Evolutionary conservation across 2,888 invertebrate genomes (phyloP).

Genomic region (Biston betularia): DNA sequence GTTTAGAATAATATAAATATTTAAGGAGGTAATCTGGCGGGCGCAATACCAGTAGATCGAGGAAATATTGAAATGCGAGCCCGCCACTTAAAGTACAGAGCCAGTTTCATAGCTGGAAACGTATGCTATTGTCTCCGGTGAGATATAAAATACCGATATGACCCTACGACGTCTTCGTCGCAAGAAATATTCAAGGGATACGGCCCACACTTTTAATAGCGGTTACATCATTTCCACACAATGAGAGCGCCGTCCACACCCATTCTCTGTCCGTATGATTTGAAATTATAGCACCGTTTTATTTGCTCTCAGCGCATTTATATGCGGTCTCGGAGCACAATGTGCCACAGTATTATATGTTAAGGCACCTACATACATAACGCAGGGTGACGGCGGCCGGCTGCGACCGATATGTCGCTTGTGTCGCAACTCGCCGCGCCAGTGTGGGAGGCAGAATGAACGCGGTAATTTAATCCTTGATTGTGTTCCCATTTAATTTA

Average conservation of each 20-base stretch:
- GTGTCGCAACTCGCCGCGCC: conserved; percentile 68
- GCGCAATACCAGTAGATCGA: conserved; percentile 56
- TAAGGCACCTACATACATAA: conserved; percentile 76
- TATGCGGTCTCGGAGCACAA: conserved; percentile 83
- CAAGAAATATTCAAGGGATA: conserved; percentile 86
- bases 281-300: conserved; percentile 87
- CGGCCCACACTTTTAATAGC: conserved; percentile 86
- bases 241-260: conserved; percentile 86
- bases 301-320: conserved; percentile 85
- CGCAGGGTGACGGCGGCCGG: conserved; percentile 50
- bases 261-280: conserved; percentile 87
- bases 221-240: conserved; percentile 87
- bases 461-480: conserved; percentile 83
- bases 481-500: conserved; percentile 84
- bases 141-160: conserved; percentile 86
- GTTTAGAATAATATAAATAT: conserved; percentile 50
- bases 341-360: conserved; percentile 82
- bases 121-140: conserved; percentile 82
- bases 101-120: conserved; percentile 81
- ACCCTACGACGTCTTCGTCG: conserved; percentile 84
- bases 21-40: conserved; percentile 60
- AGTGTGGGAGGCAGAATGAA: conserved; percentile 82
- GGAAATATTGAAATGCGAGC: conserved; percentile 71
- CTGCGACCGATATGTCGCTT: conserved; percentile 72
- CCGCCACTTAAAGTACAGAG: conserved; percentile 69